Evolutionary conservation across 2,888 invertebrate genomes (phyloP).

Genomic region (Oeneis ivallda): DNA sequence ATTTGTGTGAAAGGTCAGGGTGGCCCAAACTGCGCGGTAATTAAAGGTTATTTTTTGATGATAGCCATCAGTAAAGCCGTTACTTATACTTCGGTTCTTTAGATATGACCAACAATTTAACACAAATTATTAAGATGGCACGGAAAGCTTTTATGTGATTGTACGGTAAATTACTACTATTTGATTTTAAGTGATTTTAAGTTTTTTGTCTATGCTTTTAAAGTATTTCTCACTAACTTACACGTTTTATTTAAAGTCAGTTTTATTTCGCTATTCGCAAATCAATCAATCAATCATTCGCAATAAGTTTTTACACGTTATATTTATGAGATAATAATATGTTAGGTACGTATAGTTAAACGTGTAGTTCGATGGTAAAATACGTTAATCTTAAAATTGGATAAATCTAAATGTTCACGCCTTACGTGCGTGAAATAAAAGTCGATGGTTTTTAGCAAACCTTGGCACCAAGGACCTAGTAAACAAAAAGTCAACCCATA

Average conservation of each 20-base stretch:
- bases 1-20: conserved; percentile 77
- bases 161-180: no score
- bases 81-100: conserved; percentile 46
- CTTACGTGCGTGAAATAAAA: conserved; percentile 71
- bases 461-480: conserved; percentile 66
- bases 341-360: no score
- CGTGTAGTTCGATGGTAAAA: no score
- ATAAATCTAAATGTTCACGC: neutral
- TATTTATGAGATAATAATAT: no score
- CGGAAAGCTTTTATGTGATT: no score
- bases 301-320: no score
- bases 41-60: conserved; percentile 81
- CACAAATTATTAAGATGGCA: no score
- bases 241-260: neutral
- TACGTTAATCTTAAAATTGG: neutral
- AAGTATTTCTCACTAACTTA: neutral
- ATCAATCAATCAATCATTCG: no score
- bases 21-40: conserved; percentile 77
- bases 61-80: conserved; percentile 80
- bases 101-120: neutral
- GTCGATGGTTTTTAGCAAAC: conserved; percentile 63
- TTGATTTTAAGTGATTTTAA: no score
- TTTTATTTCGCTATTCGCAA: no score
- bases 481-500: conserved; percentile 64
- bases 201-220: neutral